Percentiles rank a stretch among this genome's conserved stretches.
Evolutionary conservation across 2,888 invertebrate species (phyloP).

Genomic region (Vandiemenella viatica): DNA sequence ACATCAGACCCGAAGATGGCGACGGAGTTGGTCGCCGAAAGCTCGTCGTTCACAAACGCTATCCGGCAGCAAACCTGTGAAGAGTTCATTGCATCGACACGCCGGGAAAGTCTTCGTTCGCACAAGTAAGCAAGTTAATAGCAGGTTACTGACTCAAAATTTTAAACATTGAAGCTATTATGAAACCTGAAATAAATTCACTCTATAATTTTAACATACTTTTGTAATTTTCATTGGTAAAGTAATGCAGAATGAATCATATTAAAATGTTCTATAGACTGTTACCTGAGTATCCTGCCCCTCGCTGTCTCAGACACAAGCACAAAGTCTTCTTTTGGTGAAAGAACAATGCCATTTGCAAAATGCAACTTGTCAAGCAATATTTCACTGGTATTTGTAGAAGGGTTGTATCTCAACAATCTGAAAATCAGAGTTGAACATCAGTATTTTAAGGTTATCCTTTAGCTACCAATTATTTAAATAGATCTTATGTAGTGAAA

Average conservation of each 20-base stretch:
- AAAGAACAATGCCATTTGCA: constrained; percentile 75
- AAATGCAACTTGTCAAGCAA: constrained; percentile 64
- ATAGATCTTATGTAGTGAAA: too few relatives aligned
- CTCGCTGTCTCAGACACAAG: constrained; percentile 58
- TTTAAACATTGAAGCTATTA: too few relatives aligned
- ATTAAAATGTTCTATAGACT: neutral
- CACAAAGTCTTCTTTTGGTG: constrained; percentile 66
- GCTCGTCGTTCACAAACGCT: too few relatives aligned
- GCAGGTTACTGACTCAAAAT: too few relatives aligned
- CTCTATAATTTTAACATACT: neutral
- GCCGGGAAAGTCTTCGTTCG: too few relatives aligned
- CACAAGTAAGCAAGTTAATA: too few relatives aligned
- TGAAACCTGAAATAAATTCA: neutral
- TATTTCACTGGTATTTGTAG: constrained; percentile 58
- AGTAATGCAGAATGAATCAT: neutral
- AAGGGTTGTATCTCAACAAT: constrained; percentile 63
- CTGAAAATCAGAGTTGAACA: constrained; percentile 38
- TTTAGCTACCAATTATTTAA: too few relatives aligned
- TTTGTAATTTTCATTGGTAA: constrained; percentile 2
- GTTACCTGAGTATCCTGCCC: constrained; percentile 47
- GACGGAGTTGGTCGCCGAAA: too few relatives aligned
- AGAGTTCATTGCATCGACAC: too few relatives aligned
- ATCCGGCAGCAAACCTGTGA: too few relatives aligned
- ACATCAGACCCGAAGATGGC: too few relatives aligned
- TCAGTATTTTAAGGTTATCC: too few relatives aligned